These are phyloP conservation scores for Ichneumoninae sp. DNA, from an alignment of 2,888 invertebrate genomes.

Conservation along the genomic window DNA sequence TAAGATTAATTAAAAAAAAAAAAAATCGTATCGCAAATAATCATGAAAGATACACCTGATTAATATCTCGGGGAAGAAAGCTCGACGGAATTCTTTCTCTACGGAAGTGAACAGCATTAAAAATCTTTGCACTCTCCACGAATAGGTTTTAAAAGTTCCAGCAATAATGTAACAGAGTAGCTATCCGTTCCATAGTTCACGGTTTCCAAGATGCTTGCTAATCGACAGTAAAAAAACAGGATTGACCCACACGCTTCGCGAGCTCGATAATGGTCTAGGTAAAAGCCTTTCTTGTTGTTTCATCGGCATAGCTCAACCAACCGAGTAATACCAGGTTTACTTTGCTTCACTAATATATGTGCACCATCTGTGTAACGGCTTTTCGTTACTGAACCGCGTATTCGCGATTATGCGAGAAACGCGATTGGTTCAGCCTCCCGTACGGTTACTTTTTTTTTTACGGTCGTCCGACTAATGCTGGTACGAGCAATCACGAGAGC, in stretches of 20 bases:
- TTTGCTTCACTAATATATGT: conserved; percentile 3
- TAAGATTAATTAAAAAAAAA: background rate
- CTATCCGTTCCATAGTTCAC: conserved; percentile 33
- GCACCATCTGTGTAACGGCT: background rate
- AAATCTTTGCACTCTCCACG: conserved; percentile 23
- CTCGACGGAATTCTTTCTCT: background rate
- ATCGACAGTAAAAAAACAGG: conserved; percentile 39
- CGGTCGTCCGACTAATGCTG: background rate
- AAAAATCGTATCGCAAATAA: background rate
- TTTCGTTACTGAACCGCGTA: conserved; percentile 1
- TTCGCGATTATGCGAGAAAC: conserved; percentile 2
- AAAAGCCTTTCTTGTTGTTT: conserved; percentile 46
- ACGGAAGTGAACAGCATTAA: conserved; percentile 27
- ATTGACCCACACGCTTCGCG: conserved; percentile 38
- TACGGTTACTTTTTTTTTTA: background rate
- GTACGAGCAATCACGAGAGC: conserved; percentile 11
- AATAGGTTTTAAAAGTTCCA: conserved; percentile 25
- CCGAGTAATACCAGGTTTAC: background rate
- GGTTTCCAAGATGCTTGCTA: conserved; percentile 45
- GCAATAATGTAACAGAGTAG: conserved; percentile 40
- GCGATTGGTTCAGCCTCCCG: background rate
- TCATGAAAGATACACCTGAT: background rate
- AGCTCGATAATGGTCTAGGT: conserved; percentile 52
- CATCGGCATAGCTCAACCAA: conserved; percentile 3
- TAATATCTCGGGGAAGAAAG: background rate